Percentiles rank a stretch among this genome's conserved stretches.
These are phyloP conservation scores for Hepsetus odoe DNA, from an alignment of 2,113 vertebrate species.

Conservation along the genomic window DNA sequence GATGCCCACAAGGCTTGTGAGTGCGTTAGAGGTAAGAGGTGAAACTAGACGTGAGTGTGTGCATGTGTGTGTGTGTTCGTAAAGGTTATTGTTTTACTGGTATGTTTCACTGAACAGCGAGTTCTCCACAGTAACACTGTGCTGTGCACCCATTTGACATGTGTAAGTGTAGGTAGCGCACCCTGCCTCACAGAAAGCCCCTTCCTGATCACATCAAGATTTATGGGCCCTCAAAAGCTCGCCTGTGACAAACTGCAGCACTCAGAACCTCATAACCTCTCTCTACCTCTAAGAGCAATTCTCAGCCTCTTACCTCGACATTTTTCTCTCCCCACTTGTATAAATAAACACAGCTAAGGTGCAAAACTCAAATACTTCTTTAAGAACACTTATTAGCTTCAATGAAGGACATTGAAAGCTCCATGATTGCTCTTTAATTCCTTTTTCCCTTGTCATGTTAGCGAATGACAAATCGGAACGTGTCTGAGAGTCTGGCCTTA, in stretches of 20 bases:
- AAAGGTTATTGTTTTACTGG: conserved; percentile 72
- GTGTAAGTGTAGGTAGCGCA: conserved; percentile 67
- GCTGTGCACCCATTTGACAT: conserved; percentile 53
- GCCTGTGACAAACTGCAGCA: conserved; percentile 69
- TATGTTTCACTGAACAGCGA: conserved; percentile 66
- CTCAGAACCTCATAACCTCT: conserved; percentile 71
- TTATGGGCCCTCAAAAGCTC: conserved; percentile 64
- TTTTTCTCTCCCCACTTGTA: conserved; percentile 64
- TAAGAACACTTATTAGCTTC: conserved; percentile 64
- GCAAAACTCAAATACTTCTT: conserved; percentile 61
- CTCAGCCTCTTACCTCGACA: conserved; percentile 54
- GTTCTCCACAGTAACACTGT: conserved; percentile 67
- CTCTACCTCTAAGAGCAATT: conserved; percentile 14
- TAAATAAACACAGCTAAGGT: conserved; percentile 67
- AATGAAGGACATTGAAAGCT: conserved; percentile 58
- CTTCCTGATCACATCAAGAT: conserved; percentile 71
- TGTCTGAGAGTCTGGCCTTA: background rate
- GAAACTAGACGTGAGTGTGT: conserved; percentile 6
- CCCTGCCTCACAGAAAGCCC: conserved; percentile 67
- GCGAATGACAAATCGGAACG: background rate
- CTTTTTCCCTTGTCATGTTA: background rate
- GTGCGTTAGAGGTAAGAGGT: conserved; percentile 11
- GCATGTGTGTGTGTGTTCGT: conserved; percentile 25
- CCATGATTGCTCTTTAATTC: background rate
- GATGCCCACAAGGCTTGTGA: conserved; percentile 67